Evolutionary conservation across 2,888 invertebrate species (phyloP).

Genomic region (Rhagonycha lutea): DNA sequence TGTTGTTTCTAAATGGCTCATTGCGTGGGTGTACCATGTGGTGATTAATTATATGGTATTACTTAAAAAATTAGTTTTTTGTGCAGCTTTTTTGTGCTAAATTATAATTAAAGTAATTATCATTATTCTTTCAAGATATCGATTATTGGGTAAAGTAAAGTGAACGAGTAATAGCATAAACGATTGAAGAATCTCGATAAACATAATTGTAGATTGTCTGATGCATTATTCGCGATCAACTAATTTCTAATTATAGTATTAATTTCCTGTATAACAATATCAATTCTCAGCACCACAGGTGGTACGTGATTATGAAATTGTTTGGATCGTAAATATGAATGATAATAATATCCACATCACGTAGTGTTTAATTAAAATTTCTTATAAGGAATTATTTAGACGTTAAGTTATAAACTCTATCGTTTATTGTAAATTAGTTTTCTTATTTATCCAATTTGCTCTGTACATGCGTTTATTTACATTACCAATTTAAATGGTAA

Average conservation of each 20-base stretch:
- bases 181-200: conserved; percentile 3
- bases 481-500: conserved; percentile 21
- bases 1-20: neutral
- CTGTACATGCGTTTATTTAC: conserved; percentile 13
- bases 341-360: conserved; percentile 23
- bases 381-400: conserved; percentile 21
- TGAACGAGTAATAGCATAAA: neutral
- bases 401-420: conserved; percentile 22
- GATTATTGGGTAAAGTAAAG: neutral
- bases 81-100: neutral
- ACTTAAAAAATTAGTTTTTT: neutral
- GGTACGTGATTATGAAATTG: conserved; percentile 20
- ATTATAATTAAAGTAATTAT: neutral
- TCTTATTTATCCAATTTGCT: conserved; percentile 24
- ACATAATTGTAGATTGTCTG: conserved; percentile 6
- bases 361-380: conserved; percentile 24
- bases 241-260: conserved; percentile 18
- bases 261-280: conserved; percentile 19
- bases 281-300: conserved; percentile 16
- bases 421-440: conserved; percentile 27
- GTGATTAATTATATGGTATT: neutral
- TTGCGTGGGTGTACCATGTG: neutral
- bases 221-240: conserved; percentile 5
- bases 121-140: neutral
- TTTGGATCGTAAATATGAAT: conserved; percentile 20